Conservation (phyloP, 2,113 vertebrate species). For the Phainopepla nitens region DNA sequence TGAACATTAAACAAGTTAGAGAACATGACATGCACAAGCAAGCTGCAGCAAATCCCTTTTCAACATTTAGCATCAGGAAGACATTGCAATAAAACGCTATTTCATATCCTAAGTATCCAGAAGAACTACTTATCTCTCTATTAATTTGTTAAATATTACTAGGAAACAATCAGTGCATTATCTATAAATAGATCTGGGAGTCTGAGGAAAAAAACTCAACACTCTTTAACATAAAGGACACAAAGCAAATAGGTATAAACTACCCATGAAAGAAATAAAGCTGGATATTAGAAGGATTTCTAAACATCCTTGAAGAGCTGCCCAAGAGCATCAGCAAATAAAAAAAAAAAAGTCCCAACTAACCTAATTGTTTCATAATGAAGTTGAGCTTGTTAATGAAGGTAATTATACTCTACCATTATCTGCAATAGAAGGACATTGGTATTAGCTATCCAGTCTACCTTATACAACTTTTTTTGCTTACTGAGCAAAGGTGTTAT, state of each 20-base stretch:
- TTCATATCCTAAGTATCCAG: neutral
- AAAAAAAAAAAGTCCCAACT: neutral
- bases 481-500: neutral
- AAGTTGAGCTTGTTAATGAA: neutral
- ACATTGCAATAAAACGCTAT: neutral
- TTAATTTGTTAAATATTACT: neutral
- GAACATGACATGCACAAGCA: accelerated
- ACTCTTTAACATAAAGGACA: neutral
- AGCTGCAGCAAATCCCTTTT: neutral
- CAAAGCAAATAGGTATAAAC: neutral
- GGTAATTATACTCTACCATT: neutral
- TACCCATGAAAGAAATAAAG: neutral
- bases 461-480: neutral
- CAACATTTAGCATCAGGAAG: accelerated
- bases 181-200: neutral
- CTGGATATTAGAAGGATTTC: neutral
- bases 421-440: neutral
- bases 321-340: neutral
- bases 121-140: neutral
- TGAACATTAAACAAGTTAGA: neutral
- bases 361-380: neutral
- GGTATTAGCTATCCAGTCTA: neutral
- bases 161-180: neutral
- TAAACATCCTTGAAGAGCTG: neutral
- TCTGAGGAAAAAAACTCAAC: neutral